phyloP scores from a whole-genome alignment of 2,888 invertebrate species.

The Pseudanteris insignis region DNA sequence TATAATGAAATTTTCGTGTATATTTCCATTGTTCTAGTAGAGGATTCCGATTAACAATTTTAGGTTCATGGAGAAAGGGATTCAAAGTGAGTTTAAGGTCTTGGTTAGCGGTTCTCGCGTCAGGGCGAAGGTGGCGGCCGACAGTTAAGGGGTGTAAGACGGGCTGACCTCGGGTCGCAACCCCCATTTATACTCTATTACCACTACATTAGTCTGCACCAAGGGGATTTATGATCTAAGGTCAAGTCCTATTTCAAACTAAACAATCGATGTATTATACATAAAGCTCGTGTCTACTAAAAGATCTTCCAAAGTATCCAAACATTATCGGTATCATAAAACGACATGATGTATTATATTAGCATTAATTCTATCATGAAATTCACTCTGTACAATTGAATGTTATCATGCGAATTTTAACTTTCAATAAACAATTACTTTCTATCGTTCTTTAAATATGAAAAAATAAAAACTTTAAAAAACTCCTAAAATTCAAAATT shows the following conservation, averaged over 20 bases:
- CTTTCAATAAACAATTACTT: too few species aligned
- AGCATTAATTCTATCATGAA: too few species aligned
- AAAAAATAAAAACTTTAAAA: too few species aligned
- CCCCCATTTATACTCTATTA: slow-evolving; percentile 67
- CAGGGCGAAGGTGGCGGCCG: slow-evolving; percentile 62
- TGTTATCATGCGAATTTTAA: too few species aligned
- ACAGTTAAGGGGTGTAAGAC: slow-evolving; percentile 65
- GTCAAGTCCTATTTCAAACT: slow-evolving; percentile 56
- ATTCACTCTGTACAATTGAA: too few species aligned
- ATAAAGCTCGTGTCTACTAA: slow-evolving; percentile 30
- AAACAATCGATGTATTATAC: slow-evolving; percentile 53
- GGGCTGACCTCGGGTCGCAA: slow-evolving; percentile 64
- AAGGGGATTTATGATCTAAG: slow-evolving; percentile 62
- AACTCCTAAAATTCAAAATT: too few species aligned
- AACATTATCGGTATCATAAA: too few species aligned
- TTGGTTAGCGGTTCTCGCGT: slow-evolving; percentile 59
- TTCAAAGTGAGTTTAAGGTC: slow-evolving; percentile 62
- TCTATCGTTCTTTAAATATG: too few species aligned
- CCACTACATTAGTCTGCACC: slow-evolving; percentile 66
- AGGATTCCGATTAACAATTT: slow-evolving; percentile 44
- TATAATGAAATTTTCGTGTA: slow-evolving; percentile 37
- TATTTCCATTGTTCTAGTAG: slow-evolving; percentile 40
- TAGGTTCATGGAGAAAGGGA: slow-evolving; percentile 45
- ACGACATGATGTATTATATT: too few species aligned
- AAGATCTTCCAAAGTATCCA: slow-evolving; percentile 15